Percentiles rank a stretch among this genome's conserved stretches.
These are phyloP conservation scores for Nomada ferruginata DNA, from an alignment of 2,888 invertebrate genomes.

Conservation along the genomic window DNA sequence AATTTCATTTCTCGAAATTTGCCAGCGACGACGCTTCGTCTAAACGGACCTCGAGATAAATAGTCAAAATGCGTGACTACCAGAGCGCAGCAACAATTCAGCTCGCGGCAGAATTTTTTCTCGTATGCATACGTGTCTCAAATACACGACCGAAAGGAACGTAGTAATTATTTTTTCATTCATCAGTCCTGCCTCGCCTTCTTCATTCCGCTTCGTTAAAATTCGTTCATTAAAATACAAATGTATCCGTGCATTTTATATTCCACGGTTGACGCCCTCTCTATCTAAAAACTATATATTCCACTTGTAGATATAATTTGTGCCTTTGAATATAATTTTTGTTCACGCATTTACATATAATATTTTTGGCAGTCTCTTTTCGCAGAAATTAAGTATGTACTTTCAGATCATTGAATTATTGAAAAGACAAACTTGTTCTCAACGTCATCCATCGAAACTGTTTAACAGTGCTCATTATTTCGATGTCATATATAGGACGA, in stretches of 20 bases:
- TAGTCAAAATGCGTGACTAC: background rate
- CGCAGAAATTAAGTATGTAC: too few species aligned
- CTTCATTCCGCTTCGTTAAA: slow-evolving; percentile 19
- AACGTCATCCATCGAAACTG: too few species aligned
- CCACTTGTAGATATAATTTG: background rate
- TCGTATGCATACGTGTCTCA: background rate
- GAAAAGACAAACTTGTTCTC: too few species aligned
- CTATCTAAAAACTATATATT: background rate
- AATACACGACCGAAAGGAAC: background rate
- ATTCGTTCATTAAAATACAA: slow-evolving; percentile 25
- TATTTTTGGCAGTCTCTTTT: too few species aligned
- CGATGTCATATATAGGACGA: too few species aligned
- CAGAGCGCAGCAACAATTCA: background rate
- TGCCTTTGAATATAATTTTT: background rate
- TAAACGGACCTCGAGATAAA: slow-evolving; percentile 8
- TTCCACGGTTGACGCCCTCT: background rate
- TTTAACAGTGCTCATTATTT: too few species aligned
- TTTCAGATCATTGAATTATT: too few species aligned
- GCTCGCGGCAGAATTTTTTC: background rate
- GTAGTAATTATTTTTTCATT: slow-evolving; percentile 33
- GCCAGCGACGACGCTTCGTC: background rate
- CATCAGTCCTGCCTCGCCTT: background rate
- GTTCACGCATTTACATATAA: background rate
- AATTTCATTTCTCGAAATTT: slow-evolving; percentile 11
- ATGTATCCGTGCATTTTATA: background rate